Evolutionary conservation across 2,888 invertebrate genomes (phyloP), one percentile per base, ranked within the genome.

Genomic region (Frankliniella fusca): DNA sequence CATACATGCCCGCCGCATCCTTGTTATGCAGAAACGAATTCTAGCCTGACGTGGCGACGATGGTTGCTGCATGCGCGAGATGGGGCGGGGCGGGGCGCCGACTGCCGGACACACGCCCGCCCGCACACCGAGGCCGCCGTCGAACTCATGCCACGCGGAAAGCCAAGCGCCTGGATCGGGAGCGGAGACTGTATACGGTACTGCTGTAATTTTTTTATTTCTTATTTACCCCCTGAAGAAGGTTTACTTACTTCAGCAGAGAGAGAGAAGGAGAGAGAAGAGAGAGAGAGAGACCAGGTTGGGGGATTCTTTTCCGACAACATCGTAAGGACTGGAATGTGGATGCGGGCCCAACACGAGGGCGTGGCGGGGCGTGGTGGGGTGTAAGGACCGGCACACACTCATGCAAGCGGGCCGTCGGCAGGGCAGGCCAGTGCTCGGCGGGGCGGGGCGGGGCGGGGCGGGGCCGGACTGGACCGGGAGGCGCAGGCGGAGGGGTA

Each of bases 301-400:
- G 38, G 38, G 38, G 61, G 61, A 18, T 61, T n/a, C 61, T n/a
- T 61, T 61, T 61, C 61, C 18, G 61, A 61, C 61, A 61, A 61
- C 61, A 61, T 61, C 61, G 61, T 61, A 61, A 61, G 61, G 61
- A 61, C 61, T 61, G 61, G 61, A 61, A 61, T 61, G 61, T 61
- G 61, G 61, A 61, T 18, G 61, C 61, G 54, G 54, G 54, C 54
- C 54, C 18, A 38, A 38, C 38, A 38, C 38, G 38, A 38, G 38
- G 38, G 38, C 38, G 38, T 38, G 38, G 38, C 38, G 38, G 38
- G 38, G 38, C 38, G 38, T 38, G 38, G 38, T 15, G 11, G 20
- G 5, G 54, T 15, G 54, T 20, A 15, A 15, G 54, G 54, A 54
- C 54, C 15, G 15, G 54, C 54, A 12, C 54, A 54, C 54, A 54